Evolutionary conservation across 1,140 invertebrate species (phyloP).

Genomic region (Vanessa atalanta): DNA sequence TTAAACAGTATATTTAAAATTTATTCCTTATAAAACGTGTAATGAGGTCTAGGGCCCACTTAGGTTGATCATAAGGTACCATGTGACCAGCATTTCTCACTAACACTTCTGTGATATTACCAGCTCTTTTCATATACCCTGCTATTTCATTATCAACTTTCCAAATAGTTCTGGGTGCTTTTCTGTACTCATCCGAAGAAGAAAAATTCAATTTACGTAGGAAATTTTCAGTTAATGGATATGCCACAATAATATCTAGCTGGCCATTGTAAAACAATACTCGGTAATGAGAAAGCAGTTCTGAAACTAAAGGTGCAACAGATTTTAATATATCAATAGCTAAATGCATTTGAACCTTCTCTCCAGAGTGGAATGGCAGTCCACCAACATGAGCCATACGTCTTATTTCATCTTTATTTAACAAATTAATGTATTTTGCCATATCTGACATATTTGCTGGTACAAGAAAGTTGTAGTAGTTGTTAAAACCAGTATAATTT

Average conservation of each 20-base stretch:
- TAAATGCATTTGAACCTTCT: constrained; percentile 55
- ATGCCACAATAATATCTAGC: constrained; percentile 90
- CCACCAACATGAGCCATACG: constrained; percentile 91
- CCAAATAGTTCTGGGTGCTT: constrained; percentile 84
- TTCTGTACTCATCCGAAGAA: constrained; percentile 83
- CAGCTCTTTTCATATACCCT: constrained; percentile 86
- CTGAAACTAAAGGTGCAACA: constrained; percentile 52
- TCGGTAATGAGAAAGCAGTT: constrained; percentile 81
- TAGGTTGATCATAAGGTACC: constrained; percentile 89
- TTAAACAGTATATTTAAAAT: constrained; percentile 32
- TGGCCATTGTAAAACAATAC: constrained; percentile 90
- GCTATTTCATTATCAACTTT: constrained; percentile 85
- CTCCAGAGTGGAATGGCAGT: constrained; percentile 83
- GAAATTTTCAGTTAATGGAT: constrained; percentile 88
- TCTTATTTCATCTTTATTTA: constrained; percentile 83
- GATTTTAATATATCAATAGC: constrained; percentile 62
- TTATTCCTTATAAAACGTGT: constrained; percentile 84
- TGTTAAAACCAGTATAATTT: constrained; percentile 88
- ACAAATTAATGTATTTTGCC: constrained; percentile 72
- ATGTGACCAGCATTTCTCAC: constrained; percentile 91
- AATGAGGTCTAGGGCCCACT: constrained; percentile 88
- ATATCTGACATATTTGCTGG: constrained; percentile 67
- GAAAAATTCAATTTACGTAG: constrained; percentile 85
- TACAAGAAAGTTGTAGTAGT: constrained; percentile 90
- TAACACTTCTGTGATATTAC: constrained; percentile 88